phyloP scores from a whole-genome alignment of 2,113 vertebrate genomes.

The Lipotes vexillifer region DNA sequence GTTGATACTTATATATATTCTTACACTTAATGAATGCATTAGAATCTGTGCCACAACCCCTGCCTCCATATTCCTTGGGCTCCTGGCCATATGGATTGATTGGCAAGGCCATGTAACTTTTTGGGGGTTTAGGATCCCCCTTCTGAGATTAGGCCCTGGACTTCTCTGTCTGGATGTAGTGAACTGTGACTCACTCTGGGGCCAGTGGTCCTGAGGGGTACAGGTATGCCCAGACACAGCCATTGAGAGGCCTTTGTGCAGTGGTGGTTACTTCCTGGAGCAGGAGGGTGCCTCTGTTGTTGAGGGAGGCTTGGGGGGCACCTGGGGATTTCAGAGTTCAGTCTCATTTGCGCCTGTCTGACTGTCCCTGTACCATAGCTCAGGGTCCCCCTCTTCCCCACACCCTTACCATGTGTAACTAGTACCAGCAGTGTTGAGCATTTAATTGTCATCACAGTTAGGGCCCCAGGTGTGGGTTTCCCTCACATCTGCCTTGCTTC shows the following conservation, averaged over 20 bases:
- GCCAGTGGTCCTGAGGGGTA: rapidly evolving
- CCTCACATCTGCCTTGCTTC: not conserved
- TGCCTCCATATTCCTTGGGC: not conserved
- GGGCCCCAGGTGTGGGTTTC: not conserved
- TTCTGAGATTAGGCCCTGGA: too few species aligned
- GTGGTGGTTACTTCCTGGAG: not conserved
- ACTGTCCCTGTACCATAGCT: not conserved
- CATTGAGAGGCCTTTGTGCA: not conserved
- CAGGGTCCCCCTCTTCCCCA: too few species aligned
- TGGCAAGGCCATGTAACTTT: not conserved
- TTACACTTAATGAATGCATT: not conserved
- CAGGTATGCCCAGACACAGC: not conserved
- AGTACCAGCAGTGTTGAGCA: not conserved
- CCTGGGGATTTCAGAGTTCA: not conserved
- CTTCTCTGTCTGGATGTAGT: not conserved
- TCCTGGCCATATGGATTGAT: not conserved
- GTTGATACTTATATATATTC: not conserved
- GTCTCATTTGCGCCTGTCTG: not conserved
- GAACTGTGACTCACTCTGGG: not conserved
- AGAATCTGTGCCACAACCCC: not conserved
- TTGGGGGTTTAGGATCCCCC: not conserved
- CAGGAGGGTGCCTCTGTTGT: not conserved
- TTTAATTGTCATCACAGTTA: not conserved
- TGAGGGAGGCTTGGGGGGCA: not conserved
- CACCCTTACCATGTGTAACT: not conserved